A percentile compares a stretch with the other conserved stretches of the same genome.
phyloP scores from a whole-genome alignment of 2,888 invertebrate genomes.

The Tipula helvola region DNA sequence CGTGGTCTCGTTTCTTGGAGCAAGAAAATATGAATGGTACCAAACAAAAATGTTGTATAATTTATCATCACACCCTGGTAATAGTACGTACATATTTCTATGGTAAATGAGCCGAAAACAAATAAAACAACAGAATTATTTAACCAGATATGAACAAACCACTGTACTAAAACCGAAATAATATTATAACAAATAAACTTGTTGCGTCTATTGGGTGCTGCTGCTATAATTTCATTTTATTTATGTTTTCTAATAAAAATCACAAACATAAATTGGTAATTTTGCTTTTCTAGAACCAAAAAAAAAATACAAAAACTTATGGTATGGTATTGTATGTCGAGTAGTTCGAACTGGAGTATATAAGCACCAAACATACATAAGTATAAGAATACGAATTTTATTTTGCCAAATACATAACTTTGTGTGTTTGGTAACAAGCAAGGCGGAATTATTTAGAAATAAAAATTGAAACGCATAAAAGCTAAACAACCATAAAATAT shows the following conservation, averaged over 20 bases:
- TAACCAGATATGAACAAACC: background rate
- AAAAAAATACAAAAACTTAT: background rate
- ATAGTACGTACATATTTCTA: background rate
- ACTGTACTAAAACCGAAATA: background rate
- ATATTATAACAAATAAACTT: background rate
- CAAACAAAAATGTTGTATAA: background rate
- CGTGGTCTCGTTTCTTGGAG: too few relatives aligned
- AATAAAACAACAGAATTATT: background rate
- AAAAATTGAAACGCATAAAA: background rate
- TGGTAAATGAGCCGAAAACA: background rate
- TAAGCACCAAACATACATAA: background rate
- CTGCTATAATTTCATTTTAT: background rate
- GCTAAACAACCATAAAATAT: background rate
- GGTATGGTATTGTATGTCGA: background rate
- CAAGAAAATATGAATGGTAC: too few relatives aligned
- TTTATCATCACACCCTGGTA: background rate
- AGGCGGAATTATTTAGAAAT: background rate
- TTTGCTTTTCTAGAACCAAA: background rate
- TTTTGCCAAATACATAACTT: background rate
- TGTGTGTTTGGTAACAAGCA: background rate
- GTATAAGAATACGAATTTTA: background rate
- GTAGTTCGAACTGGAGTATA: background rate
- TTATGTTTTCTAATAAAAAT: background rate
- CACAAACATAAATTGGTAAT: background rate
- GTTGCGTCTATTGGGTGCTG: background rate